A percentile compares a stretch with the other conserved stretches of the same genome.
These are phyloP conservation scores for Axea sp. DNA, from an alignment of 2,888 invertebrate species.

Conservation along the genomic window DNA sequence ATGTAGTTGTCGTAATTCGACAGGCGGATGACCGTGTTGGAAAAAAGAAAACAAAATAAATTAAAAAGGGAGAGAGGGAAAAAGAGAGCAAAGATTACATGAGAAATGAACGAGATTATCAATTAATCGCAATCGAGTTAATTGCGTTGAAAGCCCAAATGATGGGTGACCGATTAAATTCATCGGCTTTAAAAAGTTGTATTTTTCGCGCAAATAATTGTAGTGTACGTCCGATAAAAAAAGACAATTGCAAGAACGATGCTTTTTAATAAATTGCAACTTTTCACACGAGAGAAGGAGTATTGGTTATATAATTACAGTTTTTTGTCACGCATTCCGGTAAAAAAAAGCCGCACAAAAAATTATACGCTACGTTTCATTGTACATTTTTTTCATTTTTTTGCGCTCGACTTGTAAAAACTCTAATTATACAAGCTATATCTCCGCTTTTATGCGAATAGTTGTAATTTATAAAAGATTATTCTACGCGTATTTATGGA, in stretches of 20 bases:
- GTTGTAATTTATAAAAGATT: conserved; percentile 55
- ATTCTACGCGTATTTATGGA: conserved; percentile 44
- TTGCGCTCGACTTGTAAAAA: conserved; percentile 32
- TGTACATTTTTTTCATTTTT: conserved; percentile 27
- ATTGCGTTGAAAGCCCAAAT: conserved; percentile 8
- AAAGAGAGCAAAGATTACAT: too few species aligned
- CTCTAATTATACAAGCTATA: conserved; percentile 55
- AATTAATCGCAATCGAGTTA: conserved; percentile 10
- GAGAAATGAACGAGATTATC: conserved; percentile 1
- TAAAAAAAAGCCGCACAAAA: conserved; percentile 31
- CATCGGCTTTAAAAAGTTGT: too few species aligned
- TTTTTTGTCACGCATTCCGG: conserved; percentile 34
- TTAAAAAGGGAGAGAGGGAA: too few species aligned
- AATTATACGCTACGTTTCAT: conserved; percentile 51
- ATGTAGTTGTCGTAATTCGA: conserved; percentile 5
- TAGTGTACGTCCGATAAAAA: too few species aligned
- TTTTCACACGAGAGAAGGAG: conserved; percentile 36
- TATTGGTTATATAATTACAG: conserved; percentile 55
- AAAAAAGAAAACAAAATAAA: too few species aligned
- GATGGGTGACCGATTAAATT: conserved; percentile 10
- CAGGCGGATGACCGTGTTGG: neutral
- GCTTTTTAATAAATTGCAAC: conserved; percentile 41
- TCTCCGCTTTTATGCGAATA: conserved; percentile 46
- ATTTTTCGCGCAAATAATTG: too few species aligned
- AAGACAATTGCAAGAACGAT: conserved; percentile 6